phyloP scores from a whole-genome alignment of 1,140 invertebrate species.

The Drosophila busckii region DNA sequence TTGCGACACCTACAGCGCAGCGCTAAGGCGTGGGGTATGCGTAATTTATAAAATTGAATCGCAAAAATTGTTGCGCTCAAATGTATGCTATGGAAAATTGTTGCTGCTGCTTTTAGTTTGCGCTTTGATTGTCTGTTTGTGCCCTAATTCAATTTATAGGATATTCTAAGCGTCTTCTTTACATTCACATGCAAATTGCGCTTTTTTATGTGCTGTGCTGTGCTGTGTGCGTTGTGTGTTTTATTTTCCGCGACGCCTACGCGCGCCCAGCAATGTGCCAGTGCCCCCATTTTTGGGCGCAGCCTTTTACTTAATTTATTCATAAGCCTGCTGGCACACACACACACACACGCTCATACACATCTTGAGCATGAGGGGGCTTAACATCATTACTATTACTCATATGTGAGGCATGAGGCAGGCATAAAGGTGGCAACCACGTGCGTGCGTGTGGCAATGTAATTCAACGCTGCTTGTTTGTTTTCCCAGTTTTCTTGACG shows the following conservation, averaged over 20 bases:
- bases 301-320: conserved; percentile 67
- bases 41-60: too few species aligned
- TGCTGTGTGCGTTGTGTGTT: conserved; percentile 57
- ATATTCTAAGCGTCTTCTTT: conserved; percentile 24
- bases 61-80: too few species aligned
- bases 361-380: conserved; percentile 35
- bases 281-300: conserved; percentile 36
- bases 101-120: too few species aligned
- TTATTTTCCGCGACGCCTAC: conserved; percentile 37
- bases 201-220: conserved; percentile 39
- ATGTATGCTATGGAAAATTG: too few species aligned
- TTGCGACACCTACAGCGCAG: too few species aligned
- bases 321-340: conserved; percentile 62
- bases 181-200: conserved; percentile 55
- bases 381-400: conserved; percentile 76
- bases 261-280: not conserved
- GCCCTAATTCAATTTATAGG: conserved; percentile 4
- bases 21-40: too few species aligned
- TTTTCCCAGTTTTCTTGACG: conserved; percentile 54
- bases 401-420: conserved; percentile 46
- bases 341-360: conserved; percentile 6
- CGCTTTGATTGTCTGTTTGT: not conserved
- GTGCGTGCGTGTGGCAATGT: conserved; percentile 68
- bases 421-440: conserved; percentile 31
- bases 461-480: conserved; percentile 68